Evolutionary conservation across 2,888 invertebrate species (phyloP).

Genomic region (Pteria penguin): DNA sequence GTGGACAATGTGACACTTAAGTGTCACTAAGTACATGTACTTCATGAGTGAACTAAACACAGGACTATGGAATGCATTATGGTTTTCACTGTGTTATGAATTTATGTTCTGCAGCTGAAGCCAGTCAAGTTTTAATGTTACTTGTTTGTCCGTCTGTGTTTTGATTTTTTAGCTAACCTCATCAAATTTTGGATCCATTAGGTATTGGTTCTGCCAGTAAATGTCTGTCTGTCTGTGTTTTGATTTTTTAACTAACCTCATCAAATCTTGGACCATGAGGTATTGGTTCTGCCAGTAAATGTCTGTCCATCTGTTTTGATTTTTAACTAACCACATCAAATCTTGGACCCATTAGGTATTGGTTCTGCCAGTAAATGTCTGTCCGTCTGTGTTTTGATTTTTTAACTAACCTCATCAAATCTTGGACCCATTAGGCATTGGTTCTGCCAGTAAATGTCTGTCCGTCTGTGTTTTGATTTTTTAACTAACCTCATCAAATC

Average conservation of each 20-base stretch:
- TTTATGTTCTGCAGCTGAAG: too few species aligned
- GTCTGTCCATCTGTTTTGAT: too few species aligned
- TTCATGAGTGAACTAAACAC: too few species aligned
- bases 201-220: conserved; percentile 72
- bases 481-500: conserved; percentile 67
- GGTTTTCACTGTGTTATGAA: too few species aligned
- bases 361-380: conserved; percentile 74
- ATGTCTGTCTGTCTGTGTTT: conserved; percentile 68
- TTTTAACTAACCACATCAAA: conserved; percentile 69
- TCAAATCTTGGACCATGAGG: conserved; percentile 57
- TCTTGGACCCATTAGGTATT: conserved; percentile 61
- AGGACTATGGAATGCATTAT: too few species aligned
- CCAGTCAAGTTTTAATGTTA: too few species aligned
- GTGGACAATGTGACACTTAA: too few species aligned
- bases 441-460: conserved; percentile 75
- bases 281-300: conserved; percentile 74
- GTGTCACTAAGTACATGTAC: too few species aligned
- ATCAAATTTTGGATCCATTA: conserved; percentile 58
- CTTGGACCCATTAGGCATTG: conserved; percentile 62
- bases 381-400: too few species aligned
- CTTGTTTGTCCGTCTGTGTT: too few species aligned
- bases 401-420: conserved; percentile 68
- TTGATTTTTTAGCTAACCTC: too few species aligned
- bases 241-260: conserved; percentile 72
- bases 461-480: too few species aligned